Base-by-base conservation (phyloP, 2,888 invertebrate genomes). In the Drosophila falleni region DNA sequence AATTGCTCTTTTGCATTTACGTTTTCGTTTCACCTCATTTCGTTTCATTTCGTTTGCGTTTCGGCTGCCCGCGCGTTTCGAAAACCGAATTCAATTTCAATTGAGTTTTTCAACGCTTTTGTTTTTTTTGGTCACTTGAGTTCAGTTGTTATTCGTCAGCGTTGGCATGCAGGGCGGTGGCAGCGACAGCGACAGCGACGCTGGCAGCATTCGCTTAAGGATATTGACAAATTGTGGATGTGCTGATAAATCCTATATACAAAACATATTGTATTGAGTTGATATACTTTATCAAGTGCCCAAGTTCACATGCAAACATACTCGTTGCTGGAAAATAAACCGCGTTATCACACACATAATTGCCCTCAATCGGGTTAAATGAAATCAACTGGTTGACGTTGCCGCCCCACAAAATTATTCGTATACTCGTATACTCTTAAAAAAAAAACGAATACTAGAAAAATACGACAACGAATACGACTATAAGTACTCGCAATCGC, bases 301-400 rank as follows among this genome's bases (percentile, higher is more conserved):
- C 13, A 47, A 78, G 53, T 42, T 62, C 29, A 33, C 44, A 44
- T 35, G 33, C 23, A 33, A 23, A 26, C 10, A 37, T 11, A n/a
- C n/a, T 19, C 50, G 50, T 35, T 33, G 9, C 13, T 31, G 3
- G 11, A 16, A 47, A 8, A 46, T 15, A 37, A 31, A 49, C 19
- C 29, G 64, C 81, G 78, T 87, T 89, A 89, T 84, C 81, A 78
- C 53, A 58, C 71, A 54, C 78, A 86, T 90, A 91, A 90, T 89
- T 90, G 90, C 74, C 81, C 79, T 83, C 90, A 89, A 89, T 89
- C 89, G 89, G 87, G 78, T 81, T 87, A 85, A 90, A 87, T 86
- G 62, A 70, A 64, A 67, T 61, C 74, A 84, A 78, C 65, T 73
- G 59, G 63, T 59, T 54, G 68, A 58, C 64, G 65, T 69, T 74